phyloP scores from a whole-genome alignment of 2,888 invertebrate species.

The Oscheius myriophilus region DNA sequence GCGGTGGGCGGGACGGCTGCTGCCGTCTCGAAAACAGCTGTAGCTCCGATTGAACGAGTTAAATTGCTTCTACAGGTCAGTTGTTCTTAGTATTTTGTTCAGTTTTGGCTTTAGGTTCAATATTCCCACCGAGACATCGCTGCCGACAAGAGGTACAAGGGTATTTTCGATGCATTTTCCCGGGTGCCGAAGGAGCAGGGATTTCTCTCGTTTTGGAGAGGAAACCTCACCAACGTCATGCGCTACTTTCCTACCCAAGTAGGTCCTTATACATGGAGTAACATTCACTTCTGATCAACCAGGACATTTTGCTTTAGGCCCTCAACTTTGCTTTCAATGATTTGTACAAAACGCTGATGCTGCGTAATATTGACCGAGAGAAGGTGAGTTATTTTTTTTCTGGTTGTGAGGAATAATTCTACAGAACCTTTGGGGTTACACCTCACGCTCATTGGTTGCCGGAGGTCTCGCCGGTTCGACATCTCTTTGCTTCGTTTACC shows the following conservation, averaged over 20 bases:
- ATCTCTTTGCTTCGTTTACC: conserved; percentile 58
- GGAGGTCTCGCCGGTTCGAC: conserved; percentile 59
- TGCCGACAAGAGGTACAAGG: conserved; percentile 48
- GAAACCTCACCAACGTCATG: conserved; percentile 55
- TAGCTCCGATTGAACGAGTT: conserved; percentile 58
- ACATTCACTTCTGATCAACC: neutral
- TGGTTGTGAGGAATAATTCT: conserved; percentile 14
- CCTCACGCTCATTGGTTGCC: conserved; percentile 43
- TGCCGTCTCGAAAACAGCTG: conserved; percentile 55
- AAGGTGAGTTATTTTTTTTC: conserved; percentile 27
- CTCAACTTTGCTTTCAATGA: conserved; percentile 61
- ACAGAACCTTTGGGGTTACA: conserved; percentile 50
- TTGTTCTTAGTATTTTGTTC: neutral
- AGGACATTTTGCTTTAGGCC: conserved; percentile 31
- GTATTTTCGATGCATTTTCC: conserved; percentile 55
- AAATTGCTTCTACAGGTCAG: conserved; percentile 53
- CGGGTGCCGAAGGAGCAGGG: conserved; percentile 58
- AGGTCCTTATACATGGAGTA: neutral
- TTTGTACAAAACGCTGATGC: conserved; percentile 49
- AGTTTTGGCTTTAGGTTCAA: conserved; percentile 48
- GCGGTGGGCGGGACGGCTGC: conserved; percentile 55
- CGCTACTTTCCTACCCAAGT: conserved; percentile 58
- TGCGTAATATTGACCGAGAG: conserved; percentile 45
- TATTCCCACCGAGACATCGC: conserved; percentile 56
- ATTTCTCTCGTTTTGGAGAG: conserved; percentile 55